Conservation (phyloP, 2,888 invertebrate genomes). For the Leptinotarsa haldemani region DNA sequence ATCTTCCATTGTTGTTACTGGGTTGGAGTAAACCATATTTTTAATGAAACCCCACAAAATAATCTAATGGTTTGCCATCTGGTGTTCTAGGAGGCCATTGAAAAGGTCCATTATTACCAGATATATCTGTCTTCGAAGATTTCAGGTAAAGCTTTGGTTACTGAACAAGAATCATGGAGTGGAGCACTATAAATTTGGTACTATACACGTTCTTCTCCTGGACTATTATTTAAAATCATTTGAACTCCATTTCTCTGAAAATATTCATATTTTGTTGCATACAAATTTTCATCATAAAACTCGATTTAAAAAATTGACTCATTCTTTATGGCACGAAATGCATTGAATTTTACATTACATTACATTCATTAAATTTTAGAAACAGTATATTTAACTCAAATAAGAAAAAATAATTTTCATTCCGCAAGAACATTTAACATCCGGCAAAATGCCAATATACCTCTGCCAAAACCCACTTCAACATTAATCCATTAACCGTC, state of each 20-base stretch:
- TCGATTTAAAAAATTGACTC: constrained; percentile 1
- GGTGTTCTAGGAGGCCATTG: constrained; percentile 17
- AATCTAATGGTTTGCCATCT: constrained; percentile 23
- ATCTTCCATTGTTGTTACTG: constrained; percentile 11
- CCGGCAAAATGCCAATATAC: too few species aligned
- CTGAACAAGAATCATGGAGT: background rate
- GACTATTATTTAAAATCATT: background rate
- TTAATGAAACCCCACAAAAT: constrained; percentile 24
- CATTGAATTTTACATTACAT: background rate
- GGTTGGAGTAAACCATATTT: constrained; percentile 25
- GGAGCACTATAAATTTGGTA: background rate
- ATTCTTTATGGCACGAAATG: too few species aligned
- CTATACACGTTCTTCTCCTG: background rate
- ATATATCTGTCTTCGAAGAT: constrained; percentile 21
- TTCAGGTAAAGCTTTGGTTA: background rate
- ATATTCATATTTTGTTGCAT: background rate
- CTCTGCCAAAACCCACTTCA: too few species aligned
- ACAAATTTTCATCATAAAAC: background rate
- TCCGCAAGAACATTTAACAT: too few species aligned
- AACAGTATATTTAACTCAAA: too few species aligned
- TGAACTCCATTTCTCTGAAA: background rate
- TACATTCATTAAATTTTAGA: background rate
- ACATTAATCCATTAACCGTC: too few species aligned
- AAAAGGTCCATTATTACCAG: constrained; percentile 20
- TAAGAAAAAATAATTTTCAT: too few species aligned